Evolutionary conservation across 2,113 vertebrate genomes (phyloP), one percentile per base, ranked within the genome.

Genomic region (Rhizomys pruinosus): DNA sequence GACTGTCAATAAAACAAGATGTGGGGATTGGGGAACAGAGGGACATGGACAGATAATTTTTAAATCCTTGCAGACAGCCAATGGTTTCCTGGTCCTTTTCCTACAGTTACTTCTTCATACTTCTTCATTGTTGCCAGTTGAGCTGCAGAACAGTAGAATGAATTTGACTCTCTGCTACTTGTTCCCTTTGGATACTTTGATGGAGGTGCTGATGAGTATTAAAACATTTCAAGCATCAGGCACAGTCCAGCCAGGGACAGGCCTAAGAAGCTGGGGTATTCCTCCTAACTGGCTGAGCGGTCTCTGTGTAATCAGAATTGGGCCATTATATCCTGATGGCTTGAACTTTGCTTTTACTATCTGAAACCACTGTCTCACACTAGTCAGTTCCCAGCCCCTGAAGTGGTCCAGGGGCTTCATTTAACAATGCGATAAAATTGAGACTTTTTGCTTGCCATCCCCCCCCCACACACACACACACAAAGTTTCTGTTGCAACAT

Each of bases 331-430:
- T 19, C 1, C 44, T 7, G 85, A 96, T 57, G 79, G 17, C 0
- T 39, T 86, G 47, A 13, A 89, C 96, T 93, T 64, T 42, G 3
- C 87, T 95, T 96, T 94, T 63, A 90, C 96, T 94, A 77, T 86
- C 69, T 86, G 94, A 97, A 97, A 96, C 79, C 93, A 80, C 94
- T 27, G 92, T 96, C 97, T 96, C 96, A 95, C 95, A 96, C 93
- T 95, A 84, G 96, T 80, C 92, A 91, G 64, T 93, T 88, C 84
- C 80, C 94, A 7, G 0, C 72, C 81, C 89, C 97, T 77, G 3
- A 85, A 92, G 94, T 93, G 57, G 96, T 90, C 81, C 92, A 29
- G 39, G 92, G 92, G 96, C 86, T 95, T 93, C 95, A 71, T 95
- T 95, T 97, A 97, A 57, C 96, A 94, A 94, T 74, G 61, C 12